phyloP scores from a whole-genome alignment of 2,797 vertebrate genomes.

The Cirrhinus mrigala region DNA sequence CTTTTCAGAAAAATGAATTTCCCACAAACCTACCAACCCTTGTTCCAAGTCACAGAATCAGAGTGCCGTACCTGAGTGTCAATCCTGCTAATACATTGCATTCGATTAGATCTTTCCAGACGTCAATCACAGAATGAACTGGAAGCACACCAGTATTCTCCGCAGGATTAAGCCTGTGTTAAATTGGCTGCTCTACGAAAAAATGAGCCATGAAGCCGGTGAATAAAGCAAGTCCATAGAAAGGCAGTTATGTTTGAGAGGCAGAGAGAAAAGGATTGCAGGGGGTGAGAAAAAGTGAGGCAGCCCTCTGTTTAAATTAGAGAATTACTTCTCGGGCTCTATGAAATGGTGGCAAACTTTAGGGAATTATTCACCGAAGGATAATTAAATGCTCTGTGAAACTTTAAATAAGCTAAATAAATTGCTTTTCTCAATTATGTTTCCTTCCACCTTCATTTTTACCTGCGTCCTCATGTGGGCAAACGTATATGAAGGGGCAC shows the following conservation, averaged over 20 bases:
- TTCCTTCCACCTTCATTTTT: constrained; percentile 59
- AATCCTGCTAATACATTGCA: constrained; percentile 69
- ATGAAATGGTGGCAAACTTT: constrained; percentile 72
- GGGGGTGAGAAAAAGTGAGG: constrained; percentile 65
- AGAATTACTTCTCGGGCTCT: constrained; percentile 71
- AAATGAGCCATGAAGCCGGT: constrained; percentile 69
- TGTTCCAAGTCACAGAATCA: constrained; percentile 59
- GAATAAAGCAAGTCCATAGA: constrained; percentile 68
- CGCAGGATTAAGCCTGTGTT: constrained; percentile 76
- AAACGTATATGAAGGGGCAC: neutral
- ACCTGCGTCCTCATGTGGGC: neutral
- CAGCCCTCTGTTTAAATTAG: constrained; percentile 66
- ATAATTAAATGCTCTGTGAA: constrained; percentile 78
- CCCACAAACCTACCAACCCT: constrained; percentile 52
- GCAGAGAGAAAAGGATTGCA: constrained; percentile 30
- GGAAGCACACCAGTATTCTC: constrained; percentile 70
- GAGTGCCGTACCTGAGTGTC: constrained; percentile 68
- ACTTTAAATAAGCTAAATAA: constrained; percentile 81
- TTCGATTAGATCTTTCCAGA: constrained; percentile 75
- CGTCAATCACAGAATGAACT: constrained; percentile 72
- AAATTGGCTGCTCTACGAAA: constrained; percentile 76
- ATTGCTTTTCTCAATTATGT: constrained; percentile 79
- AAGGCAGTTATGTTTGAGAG: constrained; percentile 14
- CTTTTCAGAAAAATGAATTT: constrained; percentile 63
- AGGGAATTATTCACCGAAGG: constrained; percentile 73